These are phyloP conservation scores for Mesaphorura yosii DNA, from an alignment of 1,140 invertebrate species.

Conservation along the genomic window DNA sequence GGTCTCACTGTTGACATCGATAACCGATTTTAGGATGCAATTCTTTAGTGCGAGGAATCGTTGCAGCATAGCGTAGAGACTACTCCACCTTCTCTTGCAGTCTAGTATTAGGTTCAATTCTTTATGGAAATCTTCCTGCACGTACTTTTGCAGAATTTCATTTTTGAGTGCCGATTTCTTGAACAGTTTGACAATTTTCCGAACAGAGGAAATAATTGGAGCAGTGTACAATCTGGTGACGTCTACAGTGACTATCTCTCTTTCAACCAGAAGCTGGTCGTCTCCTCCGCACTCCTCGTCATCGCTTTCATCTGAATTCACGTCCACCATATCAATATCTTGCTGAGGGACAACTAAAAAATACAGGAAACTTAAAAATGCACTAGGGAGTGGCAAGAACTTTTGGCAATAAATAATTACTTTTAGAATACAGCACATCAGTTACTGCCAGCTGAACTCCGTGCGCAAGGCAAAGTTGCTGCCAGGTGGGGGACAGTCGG, in stretches of 20 bases:
- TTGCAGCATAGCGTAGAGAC: conserved; percentile 4
- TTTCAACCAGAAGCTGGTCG: not conserved
- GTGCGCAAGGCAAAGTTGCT: conserved; percentile 18
- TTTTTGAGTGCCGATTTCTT: conserved; percentile 8
- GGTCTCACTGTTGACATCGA: not conserved
- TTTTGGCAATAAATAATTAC: too few species aligned
- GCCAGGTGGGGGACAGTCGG: not conserved
- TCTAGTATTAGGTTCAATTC: not conserved
- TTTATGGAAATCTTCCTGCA: not conserved
- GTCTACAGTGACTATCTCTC: not conserved
- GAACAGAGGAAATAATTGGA: not conserved
- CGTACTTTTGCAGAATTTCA: not conserved
- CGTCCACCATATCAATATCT: not conserved
- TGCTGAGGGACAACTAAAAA: conserved; percentile 6
- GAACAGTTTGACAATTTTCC: conserved; percentile 8
- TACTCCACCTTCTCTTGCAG: conserved; percentile 9
- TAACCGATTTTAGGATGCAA: not conserved
- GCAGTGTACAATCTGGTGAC: not conserved
- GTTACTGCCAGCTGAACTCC: conserved; percentile 13
- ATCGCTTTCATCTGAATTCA: not conserved
- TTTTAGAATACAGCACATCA: conserved; percentile 14
- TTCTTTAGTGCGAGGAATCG: conserved; percentile 1
- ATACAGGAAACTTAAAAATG: too few species aligned
- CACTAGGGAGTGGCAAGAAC: too few species aligned
- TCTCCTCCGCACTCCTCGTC: not conserved